A percentile compares a stretch with the other conserved stretches of the same genome.
phyloP scores from a whole-genome alignment of 37 sponge, comb jelly and placozoan species.

The Geodia barretti region DNA sequence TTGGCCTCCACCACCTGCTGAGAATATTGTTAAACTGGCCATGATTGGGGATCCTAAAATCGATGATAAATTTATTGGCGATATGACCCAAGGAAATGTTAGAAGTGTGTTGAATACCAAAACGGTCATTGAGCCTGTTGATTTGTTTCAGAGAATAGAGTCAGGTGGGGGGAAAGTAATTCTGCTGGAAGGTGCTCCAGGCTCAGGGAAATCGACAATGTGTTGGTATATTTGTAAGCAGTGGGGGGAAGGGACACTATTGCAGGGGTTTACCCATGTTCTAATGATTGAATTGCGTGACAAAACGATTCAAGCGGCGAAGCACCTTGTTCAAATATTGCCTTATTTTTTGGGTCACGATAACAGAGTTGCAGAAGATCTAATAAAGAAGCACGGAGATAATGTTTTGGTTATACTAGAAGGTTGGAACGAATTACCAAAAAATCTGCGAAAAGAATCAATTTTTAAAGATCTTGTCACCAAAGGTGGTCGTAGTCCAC shows the following conservation, averaged over 20 bases:
- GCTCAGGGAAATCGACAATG: neutral
- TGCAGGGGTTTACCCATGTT: neutral
- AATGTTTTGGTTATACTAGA: constrained; percentile 27
- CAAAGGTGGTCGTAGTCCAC: neutral
- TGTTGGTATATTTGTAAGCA: neutral
- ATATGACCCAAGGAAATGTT: neutral
- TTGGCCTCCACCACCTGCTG: neutral
- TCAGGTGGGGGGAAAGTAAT: neutral
- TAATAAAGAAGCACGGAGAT: neutral
- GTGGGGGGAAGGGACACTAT: neutral
- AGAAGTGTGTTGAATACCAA: neutral
- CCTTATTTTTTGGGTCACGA: neutral
- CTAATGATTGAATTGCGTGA: neutral
- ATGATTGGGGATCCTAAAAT: neutral
- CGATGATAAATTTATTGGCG: neutral
- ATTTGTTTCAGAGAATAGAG: too few relatives aligned
- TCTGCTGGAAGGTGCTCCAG: neutral
- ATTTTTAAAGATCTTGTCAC: constrained; percentile 24
- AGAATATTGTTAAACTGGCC: neutral
- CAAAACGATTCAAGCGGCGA: neutral
- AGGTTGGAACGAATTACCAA: constrained; percentile 48
- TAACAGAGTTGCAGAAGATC: neutral
- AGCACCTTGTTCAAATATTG: neutral
- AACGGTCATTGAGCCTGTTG: neutral
- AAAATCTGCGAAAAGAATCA: constrained; percentile 10